A percentile compares a stretch with the other conserved stretches of the same genome.
Evolutionary conservation across 2,797 vertebrate species (phyloP).

Genomic region (Staurois parvus): DNA sequence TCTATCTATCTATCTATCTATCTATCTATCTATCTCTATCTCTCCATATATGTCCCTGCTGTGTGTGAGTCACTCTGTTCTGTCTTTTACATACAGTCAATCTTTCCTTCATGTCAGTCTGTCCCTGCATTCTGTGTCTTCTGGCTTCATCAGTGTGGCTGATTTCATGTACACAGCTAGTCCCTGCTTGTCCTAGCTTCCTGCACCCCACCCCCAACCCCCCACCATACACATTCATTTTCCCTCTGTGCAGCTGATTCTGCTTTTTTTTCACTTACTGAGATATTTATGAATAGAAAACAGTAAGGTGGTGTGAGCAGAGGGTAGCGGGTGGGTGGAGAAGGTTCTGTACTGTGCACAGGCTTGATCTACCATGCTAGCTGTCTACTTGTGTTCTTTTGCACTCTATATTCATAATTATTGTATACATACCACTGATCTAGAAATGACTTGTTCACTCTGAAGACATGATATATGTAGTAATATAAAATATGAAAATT

Average conservation of each 20-base stretch:
- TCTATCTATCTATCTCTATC: neutral
- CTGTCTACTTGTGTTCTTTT: neutral
- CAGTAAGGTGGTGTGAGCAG: conserved; percentile 38
- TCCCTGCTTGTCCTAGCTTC: neutral
- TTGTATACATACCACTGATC: neutral
- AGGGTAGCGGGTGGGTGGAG: conserved; percentile 14
- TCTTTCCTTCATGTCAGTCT: conserved; percentile 5
- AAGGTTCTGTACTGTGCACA: neutral
- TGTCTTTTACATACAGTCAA: conserved; percentile 21
- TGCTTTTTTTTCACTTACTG: conserved; percentile 39
- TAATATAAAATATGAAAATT: neutral
- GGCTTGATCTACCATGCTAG: neutral
- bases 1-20: neutral
- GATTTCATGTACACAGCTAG: neutral
- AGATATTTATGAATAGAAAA: conserved; percentile 58
- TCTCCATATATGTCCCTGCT: neutral
- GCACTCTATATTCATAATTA: neutral
- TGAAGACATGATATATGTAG: neutral
- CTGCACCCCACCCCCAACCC: neutral
- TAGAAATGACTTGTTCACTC: neutral
- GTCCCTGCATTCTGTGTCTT: neutral
- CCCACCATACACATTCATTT: conserved; percentile 17
- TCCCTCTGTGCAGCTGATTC: conserved; percentile 46
- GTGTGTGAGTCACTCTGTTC: neutral
- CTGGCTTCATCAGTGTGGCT: conserved; percentile 1